phyloP scores from a whole-genome alignment of 2,797 vertebrate species.

The Enteromius thamalakanensis region DNA sequence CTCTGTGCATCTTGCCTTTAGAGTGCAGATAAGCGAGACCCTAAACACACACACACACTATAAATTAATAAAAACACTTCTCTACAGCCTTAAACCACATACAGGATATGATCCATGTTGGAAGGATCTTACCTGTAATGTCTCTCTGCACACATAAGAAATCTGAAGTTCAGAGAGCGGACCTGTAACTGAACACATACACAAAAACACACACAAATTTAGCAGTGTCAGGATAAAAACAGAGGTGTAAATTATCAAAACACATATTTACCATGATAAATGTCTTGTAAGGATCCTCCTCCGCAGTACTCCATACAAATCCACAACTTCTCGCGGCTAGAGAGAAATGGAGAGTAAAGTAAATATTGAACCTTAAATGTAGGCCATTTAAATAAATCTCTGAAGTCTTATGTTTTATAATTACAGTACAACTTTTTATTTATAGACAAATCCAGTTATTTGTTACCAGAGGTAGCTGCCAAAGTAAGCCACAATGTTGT shows the following conservation, averaged over 20 bases:
- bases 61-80: neutral
- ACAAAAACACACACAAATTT: conserved; percentile 5
- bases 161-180: conserved; percentile 96
- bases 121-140: conserved; percentile 85
- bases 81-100: neutral
- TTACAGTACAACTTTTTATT: neutral
- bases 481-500: conserved; percentile 98
- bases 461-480: conserved; percentile 98
- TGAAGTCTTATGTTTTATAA: neutral
- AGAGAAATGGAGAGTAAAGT: neutral
- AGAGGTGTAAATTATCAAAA: neutral
- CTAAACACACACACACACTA: conserved; percentile 68
- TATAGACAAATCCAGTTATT: neutral
- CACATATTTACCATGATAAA: conserved; percentile 88
- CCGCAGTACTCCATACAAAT: conserved; percentile 99
- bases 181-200: conserved; percentile 84
- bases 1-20: conserved; percentile 98
- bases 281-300: conserved; percentile 97
- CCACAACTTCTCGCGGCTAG: conserved; percentile 98
- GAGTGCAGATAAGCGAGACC: conserved; percentile 93
- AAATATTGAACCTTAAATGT: neutral
- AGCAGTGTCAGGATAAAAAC: neutral
- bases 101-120: neutral
- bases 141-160: conserved; percentile 94
- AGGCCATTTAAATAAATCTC: neutral